phyloP scores from a whole-genome alignment of 2,797 vertebrate species.

The Echiichthys vipera region DNA sequence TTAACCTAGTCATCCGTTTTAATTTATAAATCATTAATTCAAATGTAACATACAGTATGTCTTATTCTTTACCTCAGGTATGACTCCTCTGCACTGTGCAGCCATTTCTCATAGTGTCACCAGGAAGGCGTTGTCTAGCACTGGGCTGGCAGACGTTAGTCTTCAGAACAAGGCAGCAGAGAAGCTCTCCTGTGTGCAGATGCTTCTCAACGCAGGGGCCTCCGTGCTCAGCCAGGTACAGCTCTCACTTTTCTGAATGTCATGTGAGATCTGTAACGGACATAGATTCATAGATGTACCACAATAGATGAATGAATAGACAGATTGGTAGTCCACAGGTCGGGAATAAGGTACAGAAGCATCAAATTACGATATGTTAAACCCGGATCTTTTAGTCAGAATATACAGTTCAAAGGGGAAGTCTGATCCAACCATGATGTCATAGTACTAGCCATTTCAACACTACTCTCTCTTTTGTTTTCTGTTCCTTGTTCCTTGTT shows the following conservation, averaged over 20 bases:
- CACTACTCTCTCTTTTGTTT: constrained; percentile 11
- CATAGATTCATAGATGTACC: neutral
- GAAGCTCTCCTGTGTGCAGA: constrained; percentile 84
- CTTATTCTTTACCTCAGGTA: constrained; percentile 77
- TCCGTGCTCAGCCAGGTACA: constrained; percentile 89
- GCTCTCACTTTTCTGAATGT: constrained; percentile 4
- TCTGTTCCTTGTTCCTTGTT: constrained; percentile 26
- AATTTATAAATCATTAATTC: neutral
- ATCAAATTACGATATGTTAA: constrained; percentile 8
- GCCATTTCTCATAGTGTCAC: constrained; percentile 88
- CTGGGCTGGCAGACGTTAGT: constrained; percentile 52
- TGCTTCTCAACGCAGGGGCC: constrained; percentile 86
- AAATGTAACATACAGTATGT: neutral
- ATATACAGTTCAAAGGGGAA: constrained; percentile 16
- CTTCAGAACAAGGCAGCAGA: constrained; percentile 78
- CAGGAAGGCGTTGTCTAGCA: constrained; percentile 73
- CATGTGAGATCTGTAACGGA: neutral
- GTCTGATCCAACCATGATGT: constrained; percentile 28
- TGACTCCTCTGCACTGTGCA: constrained; percentile 92
- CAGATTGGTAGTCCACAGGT: neutral
- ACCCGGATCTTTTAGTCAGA: constrained; percentile 23
- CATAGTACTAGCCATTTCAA: constrained; percentile 1
- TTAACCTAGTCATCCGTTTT: neutral
- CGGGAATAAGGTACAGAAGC: neutral
- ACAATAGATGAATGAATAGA: neutral